A percentile compares a stretch with the other conserved stretches of the same genome.
These are phyloP conservation scores for Cerastoderma edule DNA, from an alignment of 2,888 invertebrate genomes.

Conservation along the genomic window DNA sequence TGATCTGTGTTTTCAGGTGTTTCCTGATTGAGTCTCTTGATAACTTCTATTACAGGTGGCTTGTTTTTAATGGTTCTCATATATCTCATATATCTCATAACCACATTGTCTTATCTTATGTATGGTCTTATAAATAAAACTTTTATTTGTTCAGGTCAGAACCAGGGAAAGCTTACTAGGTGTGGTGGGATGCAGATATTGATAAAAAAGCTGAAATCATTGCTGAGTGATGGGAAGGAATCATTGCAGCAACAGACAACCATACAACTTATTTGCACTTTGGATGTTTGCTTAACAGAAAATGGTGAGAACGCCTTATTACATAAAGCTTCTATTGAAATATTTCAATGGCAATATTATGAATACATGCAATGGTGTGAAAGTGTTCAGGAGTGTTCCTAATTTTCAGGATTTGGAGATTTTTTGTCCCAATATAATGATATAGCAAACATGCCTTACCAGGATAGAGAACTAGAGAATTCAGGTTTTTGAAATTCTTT, in stretches of 20 bases:
- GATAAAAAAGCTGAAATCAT: conserved; percentile 45
- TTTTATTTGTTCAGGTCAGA: conserved; percentile 59
- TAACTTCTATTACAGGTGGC: too few species aligned
- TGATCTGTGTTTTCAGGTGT: not conserved
- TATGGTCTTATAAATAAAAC: not conserved
- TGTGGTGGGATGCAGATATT: conserved; percentile 72
- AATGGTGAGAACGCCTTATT: conserved; percentile 75
- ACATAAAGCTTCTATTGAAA: too few species aligned
- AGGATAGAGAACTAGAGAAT: too few species aligned
- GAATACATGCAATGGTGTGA: too few species aligned
- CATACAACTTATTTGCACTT: conserved; percentile 65
- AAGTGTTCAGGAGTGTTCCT: too few species aligned
- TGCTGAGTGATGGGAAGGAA: conserved; percentile 38
- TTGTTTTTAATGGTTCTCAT: too few species aligned
- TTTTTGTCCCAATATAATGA: too few species aligned
- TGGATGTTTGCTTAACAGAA: conserved; percentile 75
- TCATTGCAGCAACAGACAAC: not conserved
- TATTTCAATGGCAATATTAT: not conserved
- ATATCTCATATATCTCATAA: too few species aligned
- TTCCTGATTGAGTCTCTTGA: too few species aligned
- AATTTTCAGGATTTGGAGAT: too few species aligned
- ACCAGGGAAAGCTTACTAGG: conserved; percentile 70
- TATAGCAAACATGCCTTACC: too few species aligned
- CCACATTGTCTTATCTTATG: not conserved
- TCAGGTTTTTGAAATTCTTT: too few species aligned